Evolutionary conservation across 2,888 invertebrate genomes (phyloP).

Genomic region (Drosophila nr. perissopoda): DNA sequence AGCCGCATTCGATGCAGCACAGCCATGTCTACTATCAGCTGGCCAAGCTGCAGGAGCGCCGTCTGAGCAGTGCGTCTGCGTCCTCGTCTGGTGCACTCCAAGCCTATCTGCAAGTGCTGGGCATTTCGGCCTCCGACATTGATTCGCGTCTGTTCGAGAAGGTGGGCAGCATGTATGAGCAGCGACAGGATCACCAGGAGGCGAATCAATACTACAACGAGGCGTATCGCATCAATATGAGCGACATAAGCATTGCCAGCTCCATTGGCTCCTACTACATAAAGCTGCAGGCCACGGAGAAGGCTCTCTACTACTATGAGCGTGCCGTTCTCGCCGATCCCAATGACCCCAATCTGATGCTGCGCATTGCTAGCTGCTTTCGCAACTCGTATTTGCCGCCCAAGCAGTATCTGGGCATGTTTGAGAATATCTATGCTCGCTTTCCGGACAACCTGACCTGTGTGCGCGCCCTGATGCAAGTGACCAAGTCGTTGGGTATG

Average conservation of each 20-base stretch:
- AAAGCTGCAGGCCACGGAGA: constrained; percentile 94
- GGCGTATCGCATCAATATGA: constrained; percentile 84
- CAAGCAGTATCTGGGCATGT: constrained; percentile 85
- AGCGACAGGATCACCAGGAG: constrained; percentile 95
- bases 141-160: constrained; percentile 96
- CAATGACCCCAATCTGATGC: constrained; percentile 92
- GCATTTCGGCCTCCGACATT: constrained; percentile 92
- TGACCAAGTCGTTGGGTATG: constrained; percentile 89
- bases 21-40: constrained; percentile 90
- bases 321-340: constrained; percentile 91
- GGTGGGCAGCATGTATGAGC: constrained; percentile 95
- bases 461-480: constrained; percentile 88
- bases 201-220: constrained; percentile 86
- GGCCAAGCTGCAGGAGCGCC: constrained; percentile 90
- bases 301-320: constrained; percentile 93
- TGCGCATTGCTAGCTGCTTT: constrained; percentile 94
- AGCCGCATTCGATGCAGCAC: constrained; percentile 84
- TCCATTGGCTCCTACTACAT: constrained; percentile 96
- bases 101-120: constrained; percentile 91
- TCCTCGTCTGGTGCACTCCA: constrained; percentile 87
- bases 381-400: constrained; percentile 90
- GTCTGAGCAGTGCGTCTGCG: constrained; percentile 42
- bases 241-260: constrained; percentile 89
- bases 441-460: constrained; percentile 99
- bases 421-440: constrained; percentile 89